Base-by-base conservation (phyloP, 2,888 invertebrate genomes). In the Hydropsyche betteni region DNA sequence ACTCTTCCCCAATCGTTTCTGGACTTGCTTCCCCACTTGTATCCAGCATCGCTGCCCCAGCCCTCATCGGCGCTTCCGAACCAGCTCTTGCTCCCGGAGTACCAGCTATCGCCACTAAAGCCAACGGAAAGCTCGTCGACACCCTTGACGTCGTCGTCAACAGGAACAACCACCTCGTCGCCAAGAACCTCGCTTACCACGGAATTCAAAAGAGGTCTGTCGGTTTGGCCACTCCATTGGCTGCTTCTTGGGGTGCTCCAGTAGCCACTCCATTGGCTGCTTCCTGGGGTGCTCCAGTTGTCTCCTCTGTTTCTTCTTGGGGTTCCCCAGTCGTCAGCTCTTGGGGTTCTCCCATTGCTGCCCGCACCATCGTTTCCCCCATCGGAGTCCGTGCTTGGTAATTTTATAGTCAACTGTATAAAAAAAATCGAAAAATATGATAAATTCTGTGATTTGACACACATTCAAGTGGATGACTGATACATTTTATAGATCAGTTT, bases 71-170 rank as follows among this genome's bases (percentile, higher is more conserved):
- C 0, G 53, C 3, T 58, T 58, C 58, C 24, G 86, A 86, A 8
- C 82, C 86, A 10, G 87, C 86, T 81, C 86, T 87, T 82, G 86
- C 86, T 50, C 82, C 86, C 78, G 85, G 87, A 81, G 84, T 84
- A 80, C 84, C 88, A 52, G 87, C 88, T 50, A 74, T 86, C 78
- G 85, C 87, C 82, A 83, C 86, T 83, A 86, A 86, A 83, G 83
- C 85, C 58, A 86, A 84, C 82, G 87, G 87, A 80, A 85, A 86
- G 79, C 87, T 87, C 33, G 84, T 87, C 75, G 87, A 87, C 81
- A 87, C 87, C 81, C 86, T 86, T 6, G 87, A 86, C 79, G 87
- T 87, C 80, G 85, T 86, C 83, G 83, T 84, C 81, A 86, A 86
- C 69, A 87, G 86, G 79, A 86, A 85, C 79, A 80, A 86, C 80